Evolutionary conservation across 2,113 vertebrate species (phyloP), one percentile per base, ranked within the genome.

Genomic region (Paedocypris sp.): DNA sequence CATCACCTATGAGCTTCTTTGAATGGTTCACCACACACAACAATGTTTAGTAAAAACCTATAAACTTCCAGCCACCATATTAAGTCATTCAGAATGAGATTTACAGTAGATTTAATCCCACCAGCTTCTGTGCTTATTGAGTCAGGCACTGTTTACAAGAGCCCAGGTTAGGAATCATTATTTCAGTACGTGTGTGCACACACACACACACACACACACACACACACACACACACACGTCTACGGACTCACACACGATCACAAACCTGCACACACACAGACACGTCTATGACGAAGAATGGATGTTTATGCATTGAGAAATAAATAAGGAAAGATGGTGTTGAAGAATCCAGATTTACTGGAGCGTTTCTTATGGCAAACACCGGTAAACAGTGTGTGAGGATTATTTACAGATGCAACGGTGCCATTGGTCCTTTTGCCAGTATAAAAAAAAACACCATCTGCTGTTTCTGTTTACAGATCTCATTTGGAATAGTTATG

Each of bases 101-200:
- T 20, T 20, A 48, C 33, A 19, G 53, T 58, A 48, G 15, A 59
- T 56, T 16, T 52, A 52, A 60, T 59, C 57, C 53, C 57, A 66
- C 68, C 32, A 51, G 35, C 52, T 62, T 51, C 58, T 51, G 68
- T 47, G 68, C 74, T 38, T 36, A 66, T 73, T 41, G 31, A 67
- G 78, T 68, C 53, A 70, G 72, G 69, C 58, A 36, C 71, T 84
- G 80, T 83, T 85, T 77, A 81, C 80, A 85, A 82, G 84, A 82
- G 83, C 82, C 80, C 79, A 70, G 74, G 75, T 68, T 65, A 49
- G 69, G 78, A 74, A 77, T 78, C 78, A 80, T 84, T 80, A 80
- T 82, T 82, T 81, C 77, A 68, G 60, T 67, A 64, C 62, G 36
- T 65, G 54, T 59, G 47, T n/a, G 15, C n/a, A n/a, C n/a, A n/a